Base-by-base conservation (phyloP, 2,113 vertebrate genomes). In the Onychostruthus taczanowskii region DNA sequence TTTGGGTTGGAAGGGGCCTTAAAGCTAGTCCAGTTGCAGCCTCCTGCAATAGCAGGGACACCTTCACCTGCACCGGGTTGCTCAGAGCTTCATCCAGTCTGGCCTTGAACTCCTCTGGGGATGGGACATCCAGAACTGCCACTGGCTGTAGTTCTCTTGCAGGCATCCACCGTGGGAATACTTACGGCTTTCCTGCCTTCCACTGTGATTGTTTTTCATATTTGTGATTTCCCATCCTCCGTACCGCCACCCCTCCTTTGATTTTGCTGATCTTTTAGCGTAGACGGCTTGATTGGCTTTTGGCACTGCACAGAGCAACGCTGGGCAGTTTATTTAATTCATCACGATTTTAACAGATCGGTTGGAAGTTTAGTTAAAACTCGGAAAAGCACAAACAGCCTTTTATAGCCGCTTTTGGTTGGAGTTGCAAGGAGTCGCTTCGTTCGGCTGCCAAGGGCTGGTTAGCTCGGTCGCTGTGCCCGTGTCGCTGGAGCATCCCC, bases 201-300 rank as follows among this genome's bases (percentile, higher is more conserved):
- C 17, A 0, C 55, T 6, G 20, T 2, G 13, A 4, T 7, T 7
- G 11, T 2, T 50, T 27, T 10, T 50, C n/a, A 2, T 4, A 3
- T 31, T 9, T 7, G 39, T 22, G 16, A 7, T 39, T 76, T 79
- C 44, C 17, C 11, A 1, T 56, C 35, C 44, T 49, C 13, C 0
- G 9, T 49, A 30, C 41, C 2, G 16, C 35, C 66, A 17, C 15
- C 12, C 1, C 8, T 11, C 10, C 10, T 39, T n/a, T 16, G 11
- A 15, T 56, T 68, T 22, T 33, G 24, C 18, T 9, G 27, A 4
- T 64, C 15, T 30, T 23, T n/a, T 11, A 3, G n/a, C 2, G 31
- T 5, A 10, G 61, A 18, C 5, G 14, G 23, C 22, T 49, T 9
- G 27, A 4, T 7, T 31, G 39, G 53, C 24, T 41, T 67, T 12